Percentiles rank a stretch among this genome's conserved stretches.
Conservation (phyloP, 2,113 vertebrate species). For the Colius striatus region DNA sequence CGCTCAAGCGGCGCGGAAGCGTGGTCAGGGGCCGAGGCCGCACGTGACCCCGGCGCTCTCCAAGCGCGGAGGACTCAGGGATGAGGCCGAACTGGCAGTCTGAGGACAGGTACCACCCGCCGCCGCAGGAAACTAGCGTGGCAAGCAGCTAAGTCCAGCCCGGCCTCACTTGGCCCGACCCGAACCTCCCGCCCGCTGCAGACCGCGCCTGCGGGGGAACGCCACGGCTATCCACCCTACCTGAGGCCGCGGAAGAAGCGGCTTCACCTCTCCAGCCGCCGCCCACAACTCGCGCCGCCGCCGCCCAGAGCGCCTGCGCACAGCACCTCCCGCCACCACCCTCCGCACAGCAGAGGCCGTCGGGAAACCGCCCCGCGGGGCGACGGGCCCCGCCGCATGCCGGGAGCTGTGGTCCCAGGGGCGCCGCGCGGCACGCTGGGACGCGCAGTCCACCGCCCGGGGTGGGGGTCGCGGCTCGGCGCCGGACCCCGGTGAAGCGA, state of each 20-base stretch:
- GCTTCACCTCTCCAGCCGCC: accelerated
- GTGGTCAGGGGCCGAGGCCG: neutral
- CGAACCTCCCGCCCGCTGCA: neutral
- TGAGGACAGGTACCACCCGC: no score
- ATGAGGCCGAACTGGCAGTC: neutral
- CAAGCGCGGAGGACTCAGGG: neutral
- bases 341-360: neutral
- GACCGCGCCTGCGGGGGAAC: neutral
- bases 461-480: accelerated
- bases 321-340: accelerated
- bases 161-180: no score
- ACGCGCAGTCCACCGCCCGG: accelerated
- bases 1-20: neutral
- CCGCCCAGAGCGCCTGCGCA: neutral
- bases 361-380: neutral
- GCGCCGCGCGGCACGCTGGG: neutral
- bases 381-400: accelerated
- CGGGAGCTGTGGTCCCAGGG: neutral
- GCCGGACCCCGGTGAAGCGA: accelerated
- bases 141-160: neutral
- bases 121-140: accelerated
- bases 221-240: neutral
- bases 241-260: neutral
- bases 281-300: accelerated
- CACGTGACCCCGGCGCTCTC: neutral